Evolutionary conservation across 2,888 invertebrate species (phyloP), one percentile per base, ranked within the genome.

Genomic region (Xylota segnis): DNA sequence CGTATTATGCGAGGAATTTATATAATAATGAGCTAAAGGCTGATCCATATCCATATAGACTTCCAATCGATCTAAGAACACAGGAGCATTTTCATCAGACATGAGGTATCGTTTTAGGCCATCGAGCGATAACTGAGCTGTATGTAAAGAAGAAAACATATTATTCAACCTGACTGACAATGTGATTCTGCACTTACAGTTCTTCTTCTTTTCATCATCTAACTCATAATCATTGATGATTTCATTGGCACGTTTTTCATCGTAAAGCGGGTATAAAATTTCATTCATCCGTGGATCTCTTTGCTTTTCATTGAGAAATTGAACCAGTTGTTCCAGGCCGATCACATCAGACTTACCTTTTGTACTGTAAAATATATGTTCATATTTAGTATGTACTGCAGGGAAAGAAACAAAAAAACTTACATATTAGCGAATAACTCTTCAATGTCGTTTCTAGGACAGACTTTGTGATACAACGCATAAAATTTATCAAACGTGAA

Each of bases 11-110:
- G 98, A 98, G 83, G 98, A 98, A 94, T 99, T 99, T 90, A 99
- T 99, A 93, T 99, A 99, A 93, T 99, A 99, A 92, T 99, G 99
- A 7, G 98, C 96, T 71, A 99, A 92, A 0, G 99, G 97, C 91
- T 99, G 98, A 92, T 99, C 99, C 99, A 99, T 99, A 88, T 99
- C 99, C 97, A 97, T 97, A 90, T 98, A 98, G 90, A 97, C 96
- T 91, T 99, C 99, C 88, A 99, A 93, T n/a, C 99, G 95, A 93
- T 99, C 99, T 88, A 99, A 94, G 93, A 99, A 99, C 87, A 99
- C 99, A 0, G 99, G 99, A 0, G 99, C 98, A 93, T 99, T 99
- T 93, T 99, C 99, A 92, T 99, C 99, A 0, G 99, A 99, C 98
- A 99, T 99, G 88, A 99, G 94, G 93, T 99, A 99, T 83, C 99